Conservation (phyloP, 2,797 vertebrate genomes). For the Acanthis flammea region DNA sequence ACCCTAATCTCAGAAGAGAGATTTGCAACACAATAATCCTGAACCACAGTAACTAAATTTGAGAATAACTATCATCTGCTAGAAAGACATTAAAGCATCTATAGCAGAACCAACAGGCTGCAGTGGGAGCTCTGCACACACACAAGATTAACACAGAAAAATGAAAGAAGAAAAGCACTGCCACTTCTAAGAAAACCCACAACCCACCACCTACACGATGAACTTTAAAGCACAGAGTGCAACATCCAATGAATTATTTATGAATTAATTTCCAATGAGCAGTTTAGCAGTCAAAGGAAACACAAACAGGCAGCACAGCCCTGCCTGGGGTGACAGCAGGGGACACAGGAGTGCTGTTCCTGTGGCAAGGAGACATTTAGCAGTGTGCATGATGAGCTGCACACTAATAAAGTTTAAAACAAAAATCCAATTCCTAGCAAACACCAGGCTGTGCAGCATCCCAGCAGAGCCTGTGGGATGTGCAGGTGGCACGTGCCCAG, state of each 20-base stretch:
- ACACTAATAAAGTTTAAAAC: not conserved
- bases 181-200: constrained; percentile 36
- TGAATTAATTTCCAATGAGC: constrained; percentile 50
- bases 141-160: not conserved
- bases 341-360: not conserved
- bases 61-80: not conserved
- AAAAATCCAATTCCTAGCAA: not conserved
- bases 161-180: not conserved
- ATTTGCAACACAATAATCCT: not conserved
- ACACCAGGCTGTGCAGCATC: not conserved
- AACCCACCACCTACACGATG: constrained; percentile 9
- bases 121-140: not conserved
- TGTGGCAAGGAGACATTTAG: not conserved
- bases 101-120: not conserved
- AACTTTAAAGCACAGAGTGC: constrained; percentile 49
- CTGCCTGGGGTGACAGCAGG: not conserved
- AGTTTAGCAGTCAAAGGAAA: constrained; percentile 47
- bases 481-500: not conserved
- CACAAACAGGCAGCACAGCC: not conserved
- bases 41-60: not conserved
- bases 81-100: not conserved
- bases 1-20: not conserved
- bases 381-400: not conserved
- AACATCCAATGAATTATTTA: constrained; percentile 52
- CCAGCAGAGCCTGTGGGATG: not conserved